Percentiles rank a stretch among this genome's conserved stretches.
These are phyloP conservation scores for Aethina tumida DNA, from an alignment of 1,140 invertebrate species.

Conservation along the genomic window DNA sequence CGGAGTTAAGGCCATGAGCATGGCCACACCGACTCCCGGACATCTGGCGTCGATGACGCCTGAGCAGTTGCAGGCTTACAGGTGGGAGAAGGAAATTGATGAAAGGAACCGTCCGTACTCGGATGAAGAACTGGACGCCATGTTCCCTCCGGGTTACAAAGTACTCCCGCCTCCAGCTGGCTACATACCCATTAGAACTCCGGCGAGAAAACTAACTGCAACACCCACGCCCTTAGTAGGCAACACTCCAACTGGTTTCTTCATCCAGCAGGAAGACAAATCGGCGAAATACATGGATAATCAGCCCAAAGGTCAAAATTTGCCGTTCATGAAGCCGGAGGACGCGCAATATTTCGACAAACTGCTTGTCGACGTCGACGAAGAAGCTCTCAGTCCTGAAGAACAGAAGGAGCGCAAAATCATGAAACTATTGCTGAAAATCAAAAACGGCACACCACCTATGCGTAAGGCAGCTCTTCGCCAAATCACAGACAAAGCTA, in stretches of 20 bases:
- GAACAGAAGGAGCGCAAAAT: slow-evolving; percentile 98
- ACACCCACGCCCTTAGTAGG: slow-evolving; percentile 95
- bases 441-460: slow-evolving; percentile 98
- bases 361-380: slow-evolving; percentile 94
- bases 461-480: slow-evolving; percentile 96
- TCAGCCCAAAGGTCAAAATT: slow-evolving; percentile 86
- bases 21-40: slow-evolving; percentile 94
- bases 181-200: slow-evolving; percentile 95
- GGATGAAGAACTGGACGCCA: slow-evolving; percentile 93
- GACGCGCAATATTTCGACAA: slow-evolving; percentile 99
- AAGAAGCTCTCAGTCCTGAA: slow-evolving; percentile 89
- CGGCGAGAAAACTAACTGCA: slow-evolving; percentile 91
- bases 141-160: slow-evolving; percentile 98
- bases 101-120: slow-evolving; percentile 91
- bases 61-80: slow-evolving; percentile 94
- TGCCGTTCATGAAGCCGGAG: slow-evolving; percentile 98
- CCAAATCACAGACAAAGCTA: slow-evolving; percentile 97
- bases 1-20: slow-evolving; percentile 92
- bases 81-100: slow-evolving; percentile 99
- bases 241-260: slow-evolving; percentile 77
- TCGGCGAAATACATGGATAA: slow-evolving; percentile 86
- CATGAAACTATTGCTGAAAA: slow-evolving; percentile 96
- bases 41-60: slow-evolving; percentile 97
- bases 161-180: slow-evolving; percentile 89
- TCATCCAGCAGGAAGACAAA: slow-evolving; percentile 84